phyloP scores from a whole-genome alignment of 1,140 invertebrate genomes.

The Dendrolimus punctatus region DNA sequence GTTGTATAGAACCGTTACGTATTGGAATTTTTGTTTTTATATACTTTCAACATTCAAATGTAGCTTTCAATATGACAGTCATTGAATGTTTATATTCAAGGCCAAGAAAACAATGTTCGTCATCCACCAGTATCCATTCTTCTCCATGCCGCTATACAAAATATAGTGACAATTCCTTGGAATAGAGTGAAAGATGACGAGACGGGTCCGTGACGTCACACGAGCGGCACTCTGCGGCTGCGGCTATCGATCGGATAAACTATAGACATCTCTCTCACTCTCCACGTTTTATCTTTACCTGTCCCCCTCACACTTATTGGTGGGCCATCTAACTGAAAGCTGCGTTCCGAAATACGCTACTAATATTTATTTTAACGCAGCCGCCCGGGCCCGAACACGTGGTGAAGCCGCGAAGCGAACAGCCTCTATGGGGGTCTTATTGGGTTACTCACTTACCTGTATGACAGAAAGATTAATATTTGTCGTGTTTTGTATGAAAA shows the following conservation, averaged over 20 bases:
- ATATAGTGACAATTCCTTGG: conserved; percentile 63
- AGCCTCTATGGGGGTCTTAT: no score
- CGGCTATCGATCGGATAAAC: conserved; percentile 64
- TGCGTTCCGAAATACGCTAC: conserved; percentile 66
- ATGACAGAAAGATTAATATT: not conserved
- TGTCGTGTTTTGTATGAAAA: no score
- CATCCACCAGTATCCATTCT: conserved; percentile 20
- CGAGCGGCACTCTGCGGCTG: conserved; percentile 64
- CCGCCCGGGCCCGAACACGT: conserved; percentile 52
- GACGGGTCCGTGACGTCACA: conserved; percentile 63
- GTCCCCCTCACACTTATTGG: conserved; percentile 36
- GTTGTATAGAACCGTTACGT: conserved; percentile 6
- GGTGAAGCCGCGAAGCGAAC: conserved; percentile 11
- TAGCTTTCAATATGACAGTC: not conserved
- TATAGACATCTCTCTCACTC: conserved; percentile 44
- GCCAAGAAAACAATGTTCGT: not conserved
- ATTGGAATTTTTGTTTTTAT: not conserved
- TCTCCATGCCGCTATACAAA: conserved; percentile 24
- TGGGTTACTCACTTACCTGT: not conserved
- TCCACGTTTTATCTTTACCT: conserved; percentile 20
- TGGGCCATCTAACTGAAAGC: conserved; percentile 35
- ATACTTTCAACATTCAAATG: not conserved
- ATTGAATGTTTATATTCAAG: not conserved
- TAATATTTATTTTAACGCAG: conserved; percentile 70
- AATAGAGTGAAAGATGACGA: conserved; percentile 64